phyloP scores from a whole-genome alignment of 1,140 invertebrate species.

The Saccostrea echinata region DNA sequence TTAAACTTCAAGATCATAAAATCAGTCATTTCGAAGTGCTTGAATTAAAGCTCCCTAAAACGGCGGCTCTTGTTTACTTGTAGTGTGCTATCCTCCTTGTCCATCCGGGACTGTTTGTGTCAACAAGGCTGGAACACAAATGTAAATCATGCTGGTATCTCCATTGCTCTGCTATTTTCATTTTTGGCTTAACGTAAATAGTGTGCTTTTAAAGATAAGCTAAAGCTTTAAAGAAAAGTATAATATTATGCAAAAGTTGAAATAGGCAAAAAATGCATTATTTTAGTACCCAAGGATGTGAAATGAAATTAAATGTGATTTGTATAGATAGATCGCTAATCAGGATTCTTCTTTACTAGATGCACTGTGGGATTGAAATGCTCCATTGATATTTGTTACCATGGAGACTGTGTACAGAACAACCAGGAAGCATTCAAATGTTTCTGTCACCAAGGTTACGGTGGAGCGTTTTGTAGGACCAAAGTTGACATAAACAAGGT shows the following conservation, averaged over 20 bases:
- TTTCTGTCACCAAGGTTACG: conserved; percentile 45
- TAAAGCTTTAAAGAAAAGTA: too few relatives aligned
- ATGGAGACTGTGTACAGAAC: conserved; percentile 51
- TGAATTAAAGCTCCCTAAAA: background rate
- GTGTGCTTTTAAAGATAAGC: too few relatives aligned
- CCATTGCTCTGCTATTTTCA: too few relatives aligned
- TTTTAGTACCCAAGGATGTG: too few relatives aligned
- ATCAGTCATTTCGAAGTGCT: too few relatives aligned
- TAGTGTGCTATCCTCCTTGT: conserved; percentile 46
- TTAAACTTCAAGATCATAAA: too few relatives aligned
- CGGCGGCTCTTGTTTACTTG: background rate
- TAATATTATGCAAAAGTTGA: too few relatives aligned
- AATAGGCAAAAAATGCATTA: too few relatives aligned
- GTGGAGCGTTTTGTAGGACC: conserved; percentile 44
- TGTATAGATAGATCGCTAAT: background rate
- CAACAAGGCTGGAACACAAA: conserved; percentile 17
- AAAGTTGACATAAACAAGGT: background rate
- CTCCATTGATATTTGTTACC: conserved; percentile 44
- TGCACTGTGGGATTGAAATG: conserved; percentile 42
- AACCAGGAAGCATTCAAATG: conserved; percentile 27
- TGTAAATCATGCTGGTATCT: background rate
- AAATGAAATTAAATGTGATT: background rate
- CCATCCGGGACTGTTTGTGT: conserved; percentile 36
- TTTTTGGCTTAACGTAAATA: too few relatives aligned
- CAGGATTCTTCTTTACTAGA: background rate